Conservation (phyloP, 2,113 vertebrate species). For the Paramormyrops kingsleyae region DNA sequence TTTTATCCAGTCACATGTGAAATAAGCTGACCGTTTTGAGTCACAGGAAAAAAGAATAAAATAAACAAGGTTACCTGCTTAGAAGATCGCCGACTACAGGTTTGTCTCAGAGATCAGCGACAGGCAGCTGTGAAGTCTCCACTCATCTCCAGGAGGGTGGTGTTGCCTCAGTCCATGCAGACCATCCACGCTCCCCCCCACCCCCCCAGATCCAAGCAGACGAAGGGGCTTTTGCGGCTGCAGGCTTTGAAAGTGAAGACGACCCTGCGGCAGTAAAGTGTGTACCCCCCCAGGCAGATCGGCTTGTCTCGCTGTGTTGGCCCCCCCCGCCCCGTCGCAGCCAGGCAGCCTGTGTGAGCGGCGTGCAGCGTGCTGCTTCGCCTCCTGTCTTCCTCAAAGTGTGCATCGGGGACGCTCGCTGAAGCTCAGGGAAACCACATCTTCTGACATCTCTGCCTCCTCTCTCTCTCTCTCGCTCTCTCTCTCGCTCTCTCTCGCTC, state of each 20-base stretch:
- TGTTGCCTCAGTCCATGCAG: background rate
- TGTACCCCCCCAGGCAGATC: constrained; percentile 12
- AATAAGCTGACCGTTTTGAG: background rate
- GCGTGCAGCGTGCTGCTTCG: constrained; percentile 24
- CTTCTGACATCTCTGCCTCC: constrained; percentile 62
- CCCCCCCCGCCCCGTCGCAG: constrained; percentile 22
- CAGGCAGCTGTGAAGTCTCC: background rate
- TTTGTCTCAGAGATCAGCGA: constrained; percentile 16
- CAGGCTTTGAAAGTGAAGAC: background rate
- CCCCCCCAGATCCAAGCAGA: background rate
- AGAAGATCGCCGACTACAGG: constrained; percentile 28
- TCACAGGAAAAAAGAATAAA: background rate
- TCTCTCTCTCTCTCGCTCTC: constrained; percentile 10
- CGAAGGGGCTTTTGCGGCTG: background rate
- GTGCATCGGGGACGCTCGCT: constrained; percentile 58
- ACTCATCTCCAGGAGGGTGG: constrained; percentile 14
- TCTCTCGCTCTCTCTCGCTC: constrained; percentile 23
- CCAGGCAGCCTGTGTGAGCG: constrained; percentile 34
- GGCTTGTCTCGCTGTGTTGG: background rate
- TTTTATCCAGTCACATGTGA: background rate
- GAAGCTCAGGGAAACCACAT: constrained; percentile 73
- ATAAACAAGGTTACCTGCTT: constrained; percentile 38
- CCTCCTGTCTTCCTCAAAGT: constrained; percentile 60
- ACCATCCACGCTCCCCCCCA: background rate
- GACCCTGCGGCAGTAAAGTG: constrained; percentile 4